These are phyloP conservation scores for Thunnus maccoyii DNA, from an alignment of 2,113 vertebrate genomes.

Conservation along the genomic window DNA sequence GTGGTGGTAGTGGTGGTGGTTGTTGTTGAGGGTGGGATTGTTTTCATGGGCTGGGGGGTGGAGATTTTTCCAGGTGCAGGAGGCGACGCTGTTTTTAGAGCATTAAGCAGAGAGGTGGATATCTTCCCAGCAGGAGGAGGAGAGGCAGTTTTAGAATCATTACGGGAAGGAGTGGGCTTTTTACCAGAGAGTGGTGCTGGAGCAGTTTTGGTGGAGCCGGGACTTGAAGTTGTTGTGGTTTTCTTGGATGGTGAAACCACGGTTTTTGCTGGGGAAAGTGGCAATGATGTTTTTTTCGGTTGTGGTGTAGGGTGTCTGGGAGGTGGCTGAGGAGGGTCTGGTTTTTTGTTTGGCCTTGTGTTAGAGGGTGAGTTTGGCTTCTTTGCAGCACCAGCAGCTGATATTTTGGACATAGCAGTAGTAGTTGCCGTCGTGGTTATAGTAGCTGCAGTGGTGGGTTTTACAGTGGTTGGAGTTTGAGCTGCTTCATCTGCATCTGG, in stretches of 20 bases:
- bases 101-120: constrained; percentile 40
- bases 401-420: constrained; percentile 38
- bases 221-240: constrained; percentile 58
- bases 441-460: constrained; percentile 46
- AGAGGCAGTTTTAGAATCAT: constrained; percentile 48
- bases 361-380: constrained; percentile 43
- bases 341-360: constrained; percentile 64
- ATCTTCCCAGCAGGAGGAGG: constrained; percentile 48
- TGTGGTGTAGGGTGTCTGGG: constrained; percentile 30
- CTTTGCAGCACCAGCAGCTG: constrained; percentile 22
- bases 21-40: constrained; percentile 30
- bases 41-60: constrained; percentile 45
- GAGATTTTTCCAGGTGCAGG: constrained; percentile 69
- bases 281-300: constrained; percentile 37
- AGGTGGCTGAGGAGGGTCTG: constrained; percentile 51
- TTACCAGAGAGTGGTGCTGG: constrained; percentile 59
- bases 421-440: constrained; percentile 55
- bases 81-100: constrained; percentile 60
- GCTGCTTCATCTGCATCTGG: constrained; percentile 80
- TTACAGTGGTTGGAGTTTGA: constrained; percentile 57
- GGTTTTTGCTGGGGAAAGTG: constrained; percentile 43
- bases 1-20: background rate
- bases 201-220: constrained; percentile 54
- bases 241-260: constrained; percentile 53
- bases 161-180: constrained; percentile 47